These are phyloP conservation scores for Sinhomidia bicolor DNA, from an alignment of 2,888 invertebrate species.

Conservation along the genomic window DNA sequence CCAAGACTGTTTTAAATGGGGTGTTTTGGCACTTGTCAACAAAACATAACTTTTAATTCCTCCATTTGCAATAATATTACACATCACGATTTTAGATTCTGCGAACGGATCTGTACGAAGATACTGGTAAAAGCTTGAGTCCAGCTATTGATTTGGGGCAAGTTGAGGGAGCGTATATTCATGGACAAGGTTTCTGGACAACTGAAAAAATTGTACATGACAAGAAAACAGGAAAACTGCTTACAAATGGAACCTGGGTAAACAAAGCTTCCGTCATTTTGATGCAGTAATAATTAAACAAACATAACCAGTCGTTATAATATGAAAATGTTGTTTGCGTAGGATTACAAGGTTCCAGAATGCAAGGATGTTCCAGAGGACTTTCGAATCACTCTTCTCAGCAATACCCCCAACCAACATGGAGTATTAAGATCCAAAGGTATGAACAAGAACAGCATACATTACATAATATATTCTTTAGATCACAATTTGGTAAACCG, in stretches of 20 bases:
- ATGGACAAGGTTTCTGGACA: conserved; percentile 82
- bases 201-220: conserved; percentile 83
- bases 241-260: conserved; percentile 91
- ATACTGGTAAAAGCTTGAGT: conserved; percentile 80
- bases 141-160: conserved; percentile 82
- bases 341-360: conserved; percentile 89
- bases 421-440: conserved; percentile 89
- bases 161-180: conserved; percentile 82
- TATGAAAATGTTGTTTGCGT: too few relatives aligned
- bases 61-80: too few relatives aligned
- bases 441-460: conserved; percentile 21
- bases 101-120: conserved; percentile 78
- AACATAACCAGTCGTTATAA: too few relatives aligned
- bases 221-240: conserved; percentile 85
- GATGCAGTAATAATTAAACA: neutral
- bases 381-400: conserved; percentile 85
- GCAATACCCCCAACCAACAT: conserved; percentile 86
- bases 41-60: too few relatives aligned
- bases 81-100: conserved; percentile 79
- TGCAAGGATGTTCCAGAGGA: conserved; percentile 82
- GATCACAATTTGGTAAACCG: too few relatives aligned
- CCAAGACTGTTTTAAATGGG: too few relatives aligned
- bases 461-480: too few relatives aligned
- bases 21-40: too few relatives aligned
- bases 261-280: too few relatives aligned